A percentile compares a stretch with the other conserved stretches of the same genome.
phyloP scores from a whole-genome alignment of 2,797 vertebrate genomes.

The Darevskia nairensis region DNA sequence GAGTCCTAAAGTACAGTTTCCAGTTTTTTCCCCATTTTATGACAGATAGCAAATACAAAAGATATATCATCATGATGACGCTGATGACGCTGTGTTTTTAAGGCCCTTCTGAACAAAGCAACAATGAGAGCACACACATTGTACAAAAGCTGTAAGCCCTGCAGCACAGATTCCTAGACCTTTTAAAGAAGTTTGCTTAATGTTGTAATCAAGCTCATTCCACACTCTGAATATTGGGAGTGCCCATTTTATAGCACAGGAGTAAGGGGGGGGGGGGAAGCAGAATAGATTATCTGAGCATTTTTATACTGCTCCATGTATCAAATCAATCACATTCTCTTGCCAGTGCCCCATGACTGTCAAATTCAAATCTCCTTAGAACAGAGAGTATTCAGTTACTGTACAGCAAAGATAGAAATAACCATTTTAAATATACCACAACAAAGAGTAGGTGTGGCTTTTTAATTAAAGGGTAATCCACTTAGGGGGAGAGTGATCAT shows the following conservation, averaged over 20 bases:
- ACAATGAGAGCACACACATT: background rate
- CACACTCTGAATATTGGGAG: background rate
- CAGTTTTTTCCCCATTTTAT: slow-evolving; percentile 29
- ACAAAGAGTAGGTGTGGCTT: background rate
- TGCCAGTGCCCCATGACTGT: background rate
- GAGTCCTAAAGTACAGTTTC: slow-evolving; percentile 70
- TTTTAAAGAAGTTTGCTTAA: background rate
- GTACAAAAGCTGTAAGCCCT: background rate
- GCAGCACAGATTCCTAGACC: background rate
- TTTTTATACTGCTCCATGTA: background rate
- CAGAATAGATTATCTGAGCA: background rate
- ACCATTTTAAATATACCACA: background rate
- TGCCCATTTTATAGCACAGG: background rate
- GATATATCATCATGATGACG: slow-evolving; percentile 51
- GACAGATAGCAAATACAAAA: slow-evolving; percentile 52
- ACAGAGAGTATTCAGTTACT: background rate
- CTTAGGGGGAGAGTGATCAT: background rate
- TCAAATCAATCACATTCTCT: background rate
- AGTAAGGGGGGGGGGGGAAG: background rate
- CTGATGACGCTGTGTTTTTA: slow-evolving; percentile 36
- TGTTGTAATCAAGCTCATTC: background rate
- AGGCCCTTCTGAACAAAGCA: slow-evolving; percentile 45
- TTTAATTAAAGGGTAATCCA: background rate
- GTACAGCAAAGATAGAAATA: background rate
- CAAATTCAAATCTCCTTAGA: background rate